Conservation (phyloP, 2,888 invertebrate species). For the Megastigmus dorsalis region DNA sequence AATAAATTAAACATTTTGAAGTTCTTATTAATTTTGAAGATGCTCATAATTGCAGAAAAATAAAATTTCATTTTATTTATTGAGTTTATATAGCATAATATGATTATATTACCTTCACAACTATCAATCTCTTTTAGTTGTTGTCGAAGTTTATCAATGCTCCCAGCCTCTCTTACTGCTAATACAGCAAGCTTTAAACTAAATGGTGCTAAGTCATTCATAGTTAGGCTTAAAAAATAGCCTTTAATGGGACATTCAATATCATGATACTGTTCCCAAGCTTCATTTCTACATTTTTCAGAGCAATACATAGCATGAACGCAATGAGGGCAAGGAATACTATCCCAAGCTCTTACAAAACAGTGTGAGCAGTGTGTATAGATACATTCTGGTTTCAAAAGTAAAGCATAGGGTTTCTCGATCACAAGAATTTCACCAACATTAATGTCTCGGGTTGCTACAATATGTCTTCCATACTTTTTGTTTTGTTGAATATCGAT, state of each 20-base stretch:
- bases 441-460: constrained; percentile 81
- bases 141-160: constrained; percentile 71
- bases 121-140: constrained; percentile 68
- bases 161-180: constrained; percentile 73
- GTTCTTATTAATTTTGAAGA: no score
- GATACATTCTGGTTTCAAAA: constrained; percentile 77
- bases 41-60: no score
- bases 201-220: constrained; percentile 82
- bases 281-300: constrained; percentile 78
- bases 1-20: not conserved
- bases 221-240: constrained; percentile 77
- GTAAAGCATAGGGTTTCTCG: constrained; percentile 84
- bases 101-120: constrained; percentile 58
- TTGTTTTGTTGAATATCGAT: constrained; percentile 78
- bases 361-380: constrained; percentile 83
- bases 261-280: constrained; percentile 83
- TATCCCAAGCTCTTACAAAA: constrained; percentile 77
- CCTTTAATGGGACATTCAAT: constrained; percentile 85
- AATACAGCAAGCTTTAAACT: constrained; percentile 79
- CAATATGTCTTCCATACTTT: constrained; percentile 82
- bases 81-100: no score
- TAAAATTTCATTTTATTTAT: no score
- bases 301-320: constrained; percentile 82
- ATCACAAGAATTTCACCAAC: constrained; percentile 86
- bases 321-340: constrained; percentile 81